Base-by-base conservation (phyloP, 2,888 invertebrate genomes). In the Eupeodes latifasciatus region DNA sequence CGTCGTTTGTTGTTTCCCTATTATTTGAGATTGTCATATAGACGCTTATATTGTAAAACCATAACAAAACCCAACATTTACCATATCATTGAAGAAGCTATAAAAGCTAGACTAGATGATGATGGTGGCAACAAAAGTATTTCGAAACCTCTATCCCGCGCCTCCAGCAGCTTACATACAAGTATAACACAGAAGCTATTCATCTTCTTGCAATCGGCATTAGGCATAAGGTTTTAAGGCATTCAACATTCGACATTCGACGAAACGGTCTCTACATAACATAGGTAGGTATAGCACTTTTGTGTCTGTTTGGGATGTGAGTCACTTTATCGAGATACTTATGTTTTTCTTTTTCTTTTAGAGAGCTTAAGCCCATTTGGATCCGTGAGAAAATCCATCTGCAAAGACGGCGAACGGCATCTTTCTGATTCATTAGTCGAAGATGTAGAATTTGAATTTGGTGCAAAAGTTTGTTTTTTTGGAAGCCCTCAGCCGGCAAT, bases 371-470 rank as follows among this genome's bases (percentile, higher is more conserved):
- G 77, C 55, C 80, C 84, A 66, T 79, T 87, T 84, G 59, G 67
- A 88, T 88, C 88, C 88, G 88, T 88, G 88, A 88, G 88, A 88
- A 88, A 88, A 88, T 88, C 81, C 78, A 71, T 80, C 72, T 66
- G 64, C 69, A 74, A 27, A 27, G 59, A 57, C 47, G 71, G 72
- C 80, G 12, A 81, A 66, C 76, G 72, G 81, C 81, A 78, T 77
- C 84, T 77, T 64, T 84, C 77, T 78, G 88, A 88, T 88, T 88
- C 88, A 88, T 88, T 88, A 88, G 85, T 76, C 69, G 78, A 69
- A 75, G 78, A 66, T 69, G 85, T 51, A 71, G 88, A 85, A 88
- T 88, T 85, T 88, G 81, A 88, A 88, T 88, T 81, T 85, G 78
- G 81, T 88, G 72, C 88, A 85, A 88, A 85, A 77, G 75, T 79